Base-by-base conservation (phyloP, 2,888 invertebrate genomes). In the Ditylenchus weischeri region DNA sequence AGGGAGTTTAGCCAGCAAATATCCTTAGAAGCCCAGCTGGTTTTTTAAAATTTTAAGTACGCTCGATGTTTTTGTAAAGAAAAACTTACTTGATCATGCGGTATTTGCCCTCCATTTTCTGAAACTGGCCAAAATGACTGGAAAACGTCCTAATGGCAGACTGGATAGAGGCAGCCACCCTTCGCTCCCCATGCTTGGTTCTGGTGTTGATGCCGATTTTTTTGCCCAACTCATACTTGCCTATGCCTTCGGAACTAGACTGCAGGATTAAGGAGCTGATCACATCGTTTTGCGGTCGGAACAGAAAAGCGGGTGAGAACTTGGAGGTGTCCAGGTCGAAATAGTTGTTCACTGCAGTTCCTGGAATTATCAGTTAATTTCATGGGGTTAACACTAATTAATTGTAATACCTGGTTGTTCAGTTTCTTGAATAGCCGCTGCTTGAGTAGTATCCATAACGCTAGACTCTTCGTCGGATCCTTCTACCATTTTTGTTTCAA, bases 91-190 rank as follows among this genome's bases (percentile, higher is more conserved):
- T 76, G 64, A 80, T 75, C 15, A 69, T 73, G 48, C 80, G 66
- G 48, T 75, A 65, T 66, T 75, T 79, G 47, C 80, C 80, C 21
- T 80, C 78, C 78, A 78, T 81, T 62, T 80, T 80, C 65, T 80
- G 80, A 59, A 70, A 80, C 43, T 77, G 76, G 0, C 79, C 79
- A 61, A 80, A 69, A 43, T 78, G 71, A 35, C 78, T 66, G n/a
- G 75, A 71, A 43, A 71, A 71, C 18, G 72, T 71, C 54, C 68
- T 76, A 10, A 69, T 68, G 8, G 72, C 71, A 18, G 63, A 70
- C 8, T 61, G 58, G 38, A 80, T 79, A 43, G 67, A 66, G 10
- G 65, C 66, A 0, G 79, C 75, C 0, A 80, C 75, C 13, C 73
- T 58, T 50, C 80, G 71, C 49, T 78, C 77, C 0, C 80, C 80